Percentiles rank a stretch among this genome's conserved stretches.
Evolutionary conservation across 64 coral and sea anemone genomes (phyloP).

Genomic region (Dendronephthya gigantea): DNA sequence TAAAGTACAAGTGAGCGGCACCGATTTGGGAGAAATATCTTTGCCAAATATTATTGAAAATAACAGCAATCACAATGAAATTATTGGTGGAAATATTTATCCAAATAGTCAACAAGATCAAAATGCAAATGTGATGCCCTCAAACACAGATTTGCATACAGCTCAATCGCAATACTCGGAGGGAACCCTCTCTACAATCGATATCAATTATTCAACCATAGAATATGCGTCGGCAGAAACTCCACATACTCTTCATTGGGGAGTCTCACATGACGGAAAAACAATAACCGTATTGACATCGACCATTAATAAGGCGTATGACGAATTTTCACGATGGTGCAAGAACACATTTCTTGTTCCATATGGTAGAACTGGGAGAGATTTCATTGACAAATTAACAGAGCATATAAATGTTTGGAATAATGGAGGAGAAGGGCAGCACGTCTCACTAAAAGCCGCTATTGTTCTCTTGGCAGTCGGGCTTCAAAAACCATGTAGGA

Average conservation of each 20-base stretch:
- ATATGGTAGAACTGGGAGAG: constrained; percentile 35
- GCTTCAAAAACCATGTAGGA: constrained; percentile 23
- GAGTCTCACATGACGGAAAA: background rate
- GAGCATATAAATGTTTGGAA: constrained; percentile 38
- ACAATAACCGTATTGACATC: background rate
- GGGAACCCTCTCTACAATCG: constrained; percentile 28
- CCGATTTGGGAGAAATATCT: no score
- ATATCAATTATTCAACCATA: constrained; percentile 36
- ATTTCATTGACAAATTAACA: constrained; percentile 39
- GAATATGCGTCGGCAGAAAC: constrained; percentile 29
- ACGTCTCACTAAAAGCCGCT: constrained; percentile 14
- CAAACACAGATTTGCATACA: constrained; percentile 24
- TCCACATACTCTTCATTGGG: no score
- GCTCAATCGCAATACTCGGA: constrained; percentile 37
- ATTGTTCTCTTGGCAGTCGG: constrained; percentile 28
- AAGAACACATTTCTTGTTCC: constrained; percentile 38
- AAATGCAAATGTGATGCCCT: constrained; percentile 24
- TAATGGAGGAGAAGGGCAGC: constrained; percentile 13
- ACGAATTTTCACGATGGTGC: constrained; percentile 29
- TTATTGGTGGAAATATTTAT: no score
- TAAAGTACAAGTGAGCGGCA: no score
- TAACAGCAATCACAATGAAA: no score
- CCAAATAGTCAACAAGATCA: background rate
- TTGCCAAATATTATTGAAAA: no score
- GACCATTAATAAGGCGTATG: background rate